Evolutionary conservation across 2,113 vertebrate species (phyloP), one percentile per base, ranked within the genome.

Genomic region (Callionymus lyra): DNA sequence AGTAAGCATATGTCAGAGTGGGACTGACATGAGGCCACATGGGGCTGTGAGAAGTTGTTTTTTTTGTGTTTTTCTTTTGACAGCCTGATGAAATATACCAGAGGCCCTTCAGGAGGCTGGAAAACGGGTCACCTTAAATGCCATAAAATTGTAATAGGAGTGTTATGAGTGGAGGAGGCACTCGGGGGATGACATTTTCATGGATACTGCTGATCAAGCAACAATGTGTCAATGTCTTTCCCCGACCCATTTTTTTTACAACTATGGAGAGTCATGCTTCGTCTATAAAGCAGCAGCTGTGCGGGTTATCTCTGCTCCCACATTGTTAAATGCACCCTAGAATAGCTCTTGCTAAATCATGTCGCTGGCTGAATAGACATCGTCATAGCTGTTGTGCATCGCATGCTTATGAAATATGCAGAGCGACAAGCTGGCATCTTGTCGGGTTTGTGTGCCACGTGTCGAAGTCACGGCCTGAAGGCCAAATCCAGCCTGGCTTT

Each of bases 191-290:
- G 67, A 77, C 70, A 73, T 72, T 70, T 69, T 33, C 61, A 64
- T 57, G 65, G 70, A 68, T 47, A 50, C 53, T 47, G 73, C 59
- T 67, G 66, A 80, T 69, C 41, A 62, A 44, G 65, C 53, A 42
- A 54, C 54, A 4, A 63, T 31, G 45, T 59, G 61, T 66, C 53
- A 67, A 50, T 65, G 72, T 70, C 66, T 63, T n/a, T 44, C 50
- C 55, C 41, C 38, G 43, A 49, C 64, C 57, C 46, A 31, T 56
- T 68, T 76, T 57, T 58, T 60, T 16, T 42, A 59, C 48, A 49
- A 53, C 50, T 48, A 56, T 15, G 31, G 42, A 43, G 15, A 62
- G 52, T 43, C 21, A 27, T 4, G 21, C 21, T 27, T 27, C 4
- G 21, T 4, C 21, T 27, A 27, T 8, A 8, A 8, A 27, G 21